These are phyloP conservation scores for Lithosia quadra DNA, from an alignment of 2,888 invertebrate species.

Conservation along the genomic window DNA sequence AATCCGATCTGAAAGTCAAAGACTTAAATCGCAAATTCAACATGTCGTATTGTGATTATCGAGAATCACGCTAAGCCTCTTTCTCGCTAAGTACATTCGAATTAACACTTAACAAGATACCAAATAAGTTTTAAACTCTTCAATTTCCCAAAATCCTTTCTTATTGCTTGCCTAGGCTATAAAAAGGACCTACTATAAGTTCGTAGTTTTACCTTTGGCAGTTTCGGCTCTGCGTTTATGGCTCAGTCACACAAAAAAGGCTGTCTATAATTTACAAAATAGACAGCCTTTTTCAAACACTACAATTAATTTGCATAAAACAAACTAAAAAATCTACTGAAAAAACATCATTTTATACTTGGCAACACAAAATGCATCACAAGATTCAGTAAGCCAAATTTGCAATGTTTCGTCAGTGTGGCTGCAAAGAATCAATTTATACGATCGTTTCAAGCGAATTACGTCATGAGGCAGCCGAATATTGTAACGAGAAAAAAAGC, in stretches of 20 bases:
- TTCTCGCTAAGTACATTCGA: too few species aligned
- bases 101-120: too few species aligned
- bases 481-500: conserved; percentile 73
- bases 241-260: not conserved
- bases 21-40: too few species aligned
- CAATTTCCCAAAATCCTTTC: too few species aligned
- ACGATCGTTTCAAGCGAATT: conserved; percentile 71
- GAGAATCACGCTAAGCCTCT: too few species aligned
- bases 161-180: too few species aligned
- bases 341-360: conserved; percentile 29
- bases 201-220: not conserved
- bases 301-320: conserved; percentile 51
- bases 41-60: too few species aligned
- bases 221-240: too few species aligned
- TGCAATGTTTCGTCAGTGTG: conserved; percentile 64
- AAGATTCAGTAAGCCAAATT: conserved; percentile 67
- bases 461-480: conserved; percentile 77
- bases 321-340: conserved; percentile 41
- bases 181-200: not conserved
- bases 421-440: conserved; percentile 70
- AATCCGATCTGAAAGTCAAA: too few species aligned
- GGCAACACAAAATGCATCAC: conserved; percentile 38
- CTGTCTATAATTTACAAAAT: not conserved
- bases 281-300: conserved; percentile 37
- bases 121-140: too few species aligned